Evolutionary conservation across 2,797 vertebrate genomes (phyloP).

Genomic region (Psittacula derbiana): DNA sequence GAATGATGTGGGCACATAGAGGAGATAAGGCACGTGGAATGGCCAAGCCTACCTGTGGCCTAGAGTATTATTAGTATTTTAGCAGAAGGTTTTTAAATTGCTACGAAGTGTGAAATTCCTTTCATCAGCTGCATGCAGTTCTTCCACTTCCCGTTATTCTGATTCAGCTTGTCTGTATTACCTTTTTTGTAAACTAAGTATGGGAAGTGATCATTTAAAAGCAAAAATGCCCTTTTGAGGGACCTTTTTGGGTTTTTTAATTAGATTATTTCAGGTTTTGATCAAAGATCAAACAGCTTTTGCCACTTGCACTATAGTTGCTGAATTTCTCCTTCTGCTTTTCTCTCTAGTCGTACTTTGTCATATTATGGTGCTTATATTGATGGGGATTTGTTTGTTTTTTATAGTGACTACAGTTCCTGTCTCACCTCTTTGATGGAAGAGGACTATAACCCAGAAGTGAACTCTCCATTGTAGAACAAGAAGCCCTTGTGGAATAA

Average conservation of each 20-base stretch:
- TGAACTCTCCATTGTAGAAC: slow-evolving; percentile 59
- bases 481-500: slow-evolving; percentile 46
- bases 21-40: background rate
- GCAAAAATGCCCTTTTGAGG: background rate
- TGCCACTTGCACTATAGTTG: background rate
- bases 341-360: background rate
- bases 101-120: background rate
- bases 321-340: background rate
- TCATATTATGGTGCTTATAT: background rate
- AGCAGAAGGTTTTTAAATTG: background rate
- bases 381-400: slow-evolving; percentile 46
- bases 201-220: background rate
- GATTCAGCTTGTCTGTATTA: background rate
- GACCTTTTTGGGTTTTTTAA: background rate
- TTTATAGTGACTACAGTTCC: slow-evolving; percentile 63
- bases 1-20: background rate
- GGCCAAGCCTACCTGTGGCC: background rate
- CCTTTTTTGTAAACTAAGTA: background rate
- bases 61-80: background rate
- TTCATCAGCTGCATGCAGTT: background rate
- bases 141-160: background rate
- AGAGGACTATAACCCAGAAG: slow-evolving; percentile 62
- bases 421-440: slow-evolving; percentile 66
- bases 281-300: background rate
- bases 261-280: background rate